Base-by-base conservation (phyloP, 2,888 invertebrate genomes). In the Saturnia japonica region DNA sequence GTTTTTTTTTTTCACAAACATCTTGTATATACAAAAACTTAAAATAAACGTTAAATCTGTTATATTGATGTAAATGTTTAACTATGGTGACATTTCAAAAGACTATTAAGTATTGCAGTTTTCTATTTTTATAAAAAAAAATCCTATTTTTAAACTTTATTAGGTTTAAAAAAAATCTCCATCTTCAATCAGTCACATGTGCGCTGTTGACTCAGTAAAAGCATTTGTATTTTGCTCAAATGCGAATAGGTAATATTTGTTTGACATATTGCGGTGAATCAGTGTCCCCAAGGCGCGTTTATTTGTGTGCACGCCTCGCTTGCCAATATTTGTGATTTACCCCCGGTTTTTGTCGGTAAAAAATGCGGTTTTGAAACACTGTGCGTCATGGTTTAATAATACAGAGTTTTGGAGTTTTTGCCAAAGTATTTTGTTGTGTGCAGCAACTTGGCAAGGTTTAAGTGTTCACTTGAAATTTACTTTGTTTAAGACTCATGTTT, bases 261-360 rank as follows among this genome's bases (percentile, higher is more conserved):
- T 88, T 89, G 89, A 87, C 82, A 85, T 85, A 86, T 86, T 87
- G 90, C 80, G 86, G 88, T 83, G 89, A 88, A 88, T 88, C 88
- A 84, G 83, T 73, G 85, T 88, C 91, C 91, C 91, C 80, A 78
- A 83, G 88, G 88, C 85, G 84, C 85, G 85, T 91, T 91, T 91
- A 90, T 92, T 90, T 90, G 88, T 83, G 84, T 85, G 82, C 81
- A 86, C 88, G 91, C 88, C 77, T 84, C 85, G 83, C 75, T 85
- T 82, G 81, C 77, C 85, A 86, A 85, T 87, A 80, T 83, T 79
- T 85, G 85, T 89, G 89, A 91, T 88, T 91, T 89, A 85, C 76
- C 72, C 69, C 42, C 40, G 62, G 62, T 74, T 72, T 70, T 72
- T 70, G 70, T 69, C 62, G 62, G 43, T 62, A 64, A 68, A 70